Percentiles rank a stretch among this genome's conserved stretches.
phyloP scores from a whole-genome alignment of 2,797 vertebrate species.

The Capromys pilorides region DNA sequence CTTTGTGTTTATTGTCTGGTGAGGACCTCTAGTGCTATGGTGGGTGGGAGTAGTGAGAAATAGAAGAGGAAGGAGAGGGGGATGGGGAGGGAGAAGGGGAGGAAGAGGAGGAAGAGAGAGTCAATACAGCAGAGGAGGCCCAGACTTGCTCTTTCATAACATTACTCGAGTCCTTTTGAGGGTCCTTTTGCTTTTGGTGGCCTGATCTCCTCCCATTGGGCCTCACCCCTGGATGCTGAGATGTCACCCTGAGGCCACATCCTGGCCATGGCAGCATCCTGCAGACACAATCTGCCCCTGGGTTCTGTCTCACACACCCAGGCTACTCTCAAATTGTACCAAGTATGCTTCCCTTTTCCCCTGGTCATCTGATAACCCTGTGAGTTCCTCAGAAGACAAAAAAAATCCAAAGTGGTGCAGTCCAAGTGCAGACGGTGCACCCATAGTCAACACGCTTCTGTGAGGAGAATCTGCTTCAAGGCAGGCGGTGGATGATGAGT shows the following conservation, averaged over 20 bases:
- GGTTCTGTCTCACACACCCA: not conserved
- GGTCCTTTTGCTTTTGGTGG: too few relatives aligned
- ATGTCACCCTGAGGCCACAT: not conserved
- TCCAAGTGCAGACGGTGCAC: not conserved
- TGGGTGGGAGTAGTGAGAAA: not conserved
- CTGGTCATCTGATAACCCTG: not conserved
- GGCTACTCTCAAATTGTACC: not conserved
- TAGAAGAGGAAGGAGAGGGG: fast-evolving
- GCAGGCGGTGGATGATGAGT: not conserved
- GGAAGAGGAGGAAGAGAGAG: fast-evolving
- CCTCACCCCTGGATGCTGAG: not conserved
- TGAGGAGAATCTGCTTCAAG: not conserved
- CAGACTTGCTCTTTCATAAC: not conserved
- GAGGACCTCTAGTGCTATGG: not conserved
- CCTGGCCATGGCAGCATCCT: too few relatives aligned
- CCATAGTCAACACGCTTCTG: not conserved
- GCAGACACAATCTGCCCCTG: fast-evolving
- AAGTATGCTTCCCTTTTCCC: not conserved
- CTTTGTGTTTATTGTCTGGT: not conserved
- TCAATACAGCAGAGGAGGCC: not conserved
- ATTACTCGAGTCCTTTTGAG: not conserved
- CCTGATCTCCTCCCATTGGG: not conserved
- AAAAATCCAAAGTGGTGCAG: not conserved
- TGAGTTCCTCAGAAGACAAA: not conserved
- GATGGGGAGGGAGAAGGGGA: fast-evolving